Percentiles rank a stretch among this genome's conserved stretches.
Conservation (phyloP, 1,140 invertebrate species). For the Arion vulgaris region DNA sequence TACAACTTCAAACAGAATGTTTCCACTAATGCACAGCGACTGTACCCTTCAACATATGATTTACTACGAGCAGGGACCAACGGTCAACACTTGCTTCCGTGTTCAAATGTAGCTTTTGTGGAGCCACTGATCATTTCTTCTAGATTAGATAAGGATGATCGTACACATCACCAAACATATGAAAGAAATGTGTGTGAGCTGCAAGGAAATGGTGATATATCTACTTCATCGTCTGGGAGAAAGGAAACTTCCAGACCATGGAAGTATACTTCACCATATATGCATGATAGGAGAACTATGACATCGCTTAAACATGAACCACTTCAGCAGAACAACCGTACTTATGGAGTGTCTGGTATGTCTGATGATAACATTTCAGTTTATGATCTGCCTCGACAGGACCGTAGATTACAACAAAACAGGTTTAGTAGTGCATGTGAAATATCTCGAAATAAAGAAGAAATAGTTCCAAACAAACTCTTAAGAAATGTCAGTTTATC, state of each 20-base stretch:
- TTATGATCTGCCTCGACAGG: background rate
- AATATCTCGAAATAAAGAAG: background rate
- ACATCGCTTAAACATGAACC: background rate
- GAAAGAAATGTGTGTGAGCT: background rate
- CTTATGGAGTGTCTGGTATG: background rate
- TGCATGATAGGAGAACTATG: too few relatives aligned
- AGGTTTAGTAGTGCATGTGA: background rate
- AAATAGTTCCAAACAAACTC: background rate
- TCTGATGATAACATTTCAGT: background rate
- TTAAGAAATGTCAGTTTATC: background rate
- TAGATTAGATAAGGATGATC: background rate
- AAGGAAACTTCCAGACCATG: background rate
- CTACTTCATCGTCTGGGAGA: background rate
- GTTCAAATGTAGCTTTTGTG: background rate
- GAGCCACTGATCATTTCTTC: background rate
- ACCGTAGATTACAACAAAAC: background rate
- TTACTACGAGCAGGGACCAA: conserved; percentile 32
- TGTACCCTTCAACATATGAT: conserved; percentile 37
- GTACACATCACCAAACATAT: background rate
- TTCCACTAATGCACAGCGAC: conserved; percentile 21
- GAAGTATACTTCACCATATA: background rate
- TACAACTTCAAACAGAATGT: conserved; percentile 31
- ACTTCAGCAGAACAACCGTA: background rate
- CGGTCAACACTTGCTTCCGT: background rate
- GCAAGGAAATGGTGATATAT: background rate